These are phyloP conservation scores for Heliconius himera DNA, from an alignment of 1,140 invertebrate genomes.

Conservation along the genomic window DNA sequence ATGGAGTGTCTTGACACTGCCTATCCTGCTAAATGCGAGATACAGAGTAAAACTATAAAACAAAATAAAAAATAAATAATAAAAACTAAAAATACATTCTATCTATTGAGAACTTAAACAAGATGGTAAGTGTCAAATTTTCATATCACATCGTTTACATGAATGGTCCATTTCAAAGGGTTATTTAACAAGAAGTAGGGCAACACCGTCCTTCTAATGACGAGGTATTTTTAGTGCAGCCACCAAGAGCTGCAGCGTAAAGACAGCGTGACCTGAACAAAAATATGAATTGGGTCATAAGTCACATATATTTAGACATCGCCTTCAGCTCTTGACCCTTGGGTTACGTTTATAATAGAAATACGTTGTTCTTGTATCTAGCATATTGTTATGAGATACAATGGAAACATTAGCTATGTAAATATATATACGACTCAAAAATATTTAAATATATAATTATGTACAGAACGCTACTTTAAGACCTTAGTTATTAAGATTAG, in stretches of 20 bases:
- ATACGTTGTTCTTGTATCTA: background rate
- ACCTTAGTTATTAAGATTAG: no score
- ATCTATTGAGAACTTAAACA: no score
- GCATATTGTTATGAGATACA: background rate
- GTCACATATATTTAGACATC: constrained; percentile 20
- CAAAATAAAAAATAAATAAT: no score
- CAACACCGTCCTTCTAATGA: background rate
- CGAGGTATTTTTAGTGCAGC: constrained; percentile 17
- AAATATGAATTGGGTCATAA: constrained; percentile 28
- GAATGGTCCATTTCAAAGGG: background rate
- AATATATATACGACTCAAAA: no score
- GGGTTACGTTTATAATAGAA: background rate
- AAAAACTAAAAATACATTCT: no score
- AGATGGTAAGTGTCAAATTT: background rate
- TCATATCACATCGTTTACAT: background rate
- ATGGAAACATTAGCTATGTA: background rate
- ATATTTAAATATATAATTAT: no score
- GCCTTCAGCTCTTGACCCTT: constrained; percentile 10
- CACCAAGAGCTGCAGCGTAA: background rate
- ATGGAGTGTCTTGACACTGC: no score
- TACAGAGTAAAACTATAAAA: no score
- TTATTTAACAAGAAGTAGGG: background rate
- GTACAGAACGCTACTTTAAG: no score
- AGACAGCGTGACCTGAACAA: constrained; percentile 14
- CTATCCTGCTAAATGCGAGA: no score